A percentile compares a stretch with the other conserved stretches of the same genome.
phyloP scores from a whole-genome alignment of 2,113 vertebrate species.

The Nothoprocta perdicaria region DNA sequence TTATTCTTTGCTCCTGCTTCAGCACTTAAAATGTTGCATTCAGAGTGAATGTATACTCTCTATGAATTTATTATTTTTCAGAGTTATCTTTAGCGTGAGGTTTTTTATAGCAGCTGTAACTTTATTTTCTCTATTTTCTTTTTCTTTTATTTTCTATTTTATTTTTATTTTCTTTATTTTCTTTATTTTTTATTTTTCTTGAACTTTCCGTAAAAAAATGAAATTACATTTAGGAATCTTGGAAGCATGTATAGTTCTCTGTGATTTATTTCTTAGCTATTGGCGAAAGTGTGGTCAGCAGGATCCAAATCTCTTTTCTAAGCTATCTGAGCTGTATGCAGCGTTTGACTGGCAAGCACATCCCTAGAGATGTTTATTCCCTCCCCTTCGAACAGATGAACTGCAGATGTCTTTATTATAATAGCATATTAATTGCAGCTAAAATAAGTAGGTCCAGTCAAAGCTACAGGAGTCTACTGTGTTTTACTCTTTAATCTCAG shows the following conservation, averaged over 20 bases:
- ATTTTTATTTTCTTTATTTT: no score
- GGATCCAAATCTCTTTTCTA: neutral
- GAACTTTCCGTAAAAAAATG: no score
- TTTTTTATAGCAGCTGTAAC: neutral
- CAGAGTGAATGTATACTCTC: neutral
- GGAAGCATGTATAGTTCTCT: neutral
- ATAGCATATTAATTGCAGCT: neutral
- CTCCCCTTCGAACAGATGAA: neutral
- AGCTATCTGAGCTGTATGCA: neutral
- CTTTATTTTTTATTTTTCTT: no score
- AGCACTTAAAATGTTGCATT: neutral
- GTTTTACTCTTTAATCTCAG: neutral
- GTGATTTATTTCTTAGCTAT: neutral
- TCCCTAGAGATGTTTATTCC: neutral
- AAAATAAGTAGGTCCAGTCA: neutral
- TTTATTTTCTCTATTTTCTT: neutral
- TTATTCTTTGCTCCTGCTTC: neutral
- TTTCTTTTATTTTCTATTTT: no score
- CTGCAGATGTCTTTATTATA: neutral
- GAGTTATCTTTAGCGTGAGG: no score
- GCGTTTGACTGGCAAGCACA: neutral
- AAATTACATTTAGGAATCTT: neutral
- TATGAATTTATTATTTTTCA: neutral
- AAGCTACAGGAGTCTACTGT: neutral
- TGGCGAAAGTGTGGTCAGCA: neutral